Conservation (phyloP, 2,113 vertebrate genomes). For the Amazona vittata region DNA sequence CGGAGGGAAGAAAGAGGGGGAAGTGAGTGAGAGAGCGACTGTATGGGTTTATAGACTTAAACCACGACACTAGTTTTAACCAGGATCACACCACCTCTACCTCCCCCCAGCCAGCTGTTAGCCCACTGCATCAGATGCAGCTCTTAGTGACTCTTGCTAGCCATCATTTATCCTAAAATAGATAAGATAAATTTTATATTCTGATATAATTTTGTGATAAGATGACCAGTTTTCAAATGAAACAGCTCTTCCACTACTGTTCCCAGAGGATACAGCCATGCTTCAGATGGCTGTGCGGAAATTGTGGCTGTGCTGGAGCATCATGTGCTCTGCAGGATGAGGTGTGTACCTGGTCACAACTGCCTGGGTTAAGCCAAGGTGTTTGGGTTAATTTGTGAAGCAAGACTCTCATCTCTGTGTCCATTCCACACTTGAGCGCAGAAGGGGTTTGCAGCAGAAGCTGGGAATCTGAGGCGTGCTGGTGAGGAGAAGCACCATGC, state of each 20-base stretch:
- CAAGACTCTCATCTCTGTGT: background rate
- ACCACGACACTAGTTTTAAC: background rate
- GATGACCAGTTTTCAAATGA: background rate
- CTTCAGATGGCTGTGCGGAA: background rate
- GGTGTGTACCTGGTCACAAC: background rate
- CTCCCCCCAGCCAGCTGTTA: background rate
- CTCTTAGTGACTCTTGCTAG: background rate
- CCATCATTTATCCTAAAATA: background rate
- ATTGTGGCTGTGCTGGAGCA: background rate
- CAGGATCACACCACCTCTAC: background rate
- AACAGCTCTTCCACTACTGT: background rate
- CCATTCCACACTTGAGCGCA: background rate
- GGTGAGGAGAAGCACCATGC: background rate
- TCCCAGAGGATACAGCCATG: background rate
- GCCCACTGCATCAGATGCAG: background rate
- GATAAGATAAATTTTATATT: background rate
- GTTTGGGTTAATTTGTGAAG: background rate
- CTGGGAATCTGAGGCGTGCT: background rate
- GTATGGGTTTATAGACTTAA: too few relatives aligned
- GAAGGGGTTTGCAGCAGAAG: background rate
- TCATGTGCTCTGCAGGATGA: accelerated
- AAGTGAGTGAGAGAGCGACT: too few relatives aligned
- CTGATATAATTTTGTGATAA: background rate
- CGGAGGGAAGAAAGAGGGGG: too few relatives aligned
- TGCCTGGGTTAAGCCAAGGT: background rate